Percentiles rank a stretch among this genome's conserved stretches.
Conservation (phyloP, 2,113 vertebrate genomes). For the Marmota monax region DNA sequence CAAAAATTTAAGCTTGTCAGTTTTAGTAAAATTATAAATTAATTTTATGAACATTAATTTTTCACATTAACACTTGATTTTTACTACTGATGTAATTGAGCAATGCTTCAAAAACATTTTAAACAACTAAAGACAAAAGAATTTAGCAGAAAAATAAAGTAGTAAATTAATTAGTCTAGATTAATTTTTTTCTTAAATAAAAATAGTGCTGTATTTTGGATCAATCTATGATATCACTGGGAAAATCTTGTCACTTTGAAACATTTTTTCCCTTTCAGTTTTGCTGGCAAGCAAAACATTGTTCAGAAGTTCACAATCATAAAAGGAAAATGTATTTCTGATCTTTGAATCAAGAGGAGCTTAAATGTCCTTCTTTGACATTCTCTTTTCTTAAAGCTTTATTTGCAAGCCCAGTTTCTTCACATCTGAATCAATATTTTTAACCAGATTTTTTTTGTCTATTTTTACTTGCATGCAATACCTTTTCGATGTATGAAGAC, state of each 20-base stretch:
- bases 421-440: conserved; percentile 28
- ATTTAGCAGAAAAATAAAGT: conserved; percentile 25
- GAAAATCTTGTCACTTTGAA: conserved; percentile 53
- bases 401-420: conserved; percentile 10
- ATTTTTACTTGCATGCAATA: not conserved
- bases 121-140: conserved; percentile 28
- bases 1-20: not conserved
- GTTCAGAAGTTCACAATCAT: conserved; percentile 54
- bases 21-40: not conserved
- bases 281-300: conserved; percentile 53
- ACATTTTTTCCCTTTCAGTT: conserved; percentile 57
- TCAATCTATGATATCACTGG: conserved; percentile 23
- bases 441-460: not conserved
- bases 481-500: conserved; percentile 19
- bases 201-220: not conserved
- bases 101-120: conserved; percentile 37
- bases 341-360: conserved; percentile 40
- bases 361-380: not conserved
- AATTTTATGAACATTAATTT: conserved; percentile 60
- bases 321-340: conserved; percentile 63
- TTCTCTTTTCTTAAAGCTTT: conserved; percentile 30
- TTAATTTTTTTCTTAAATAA: conserved; percentile 46
- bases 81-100: conserved; percentile 50
- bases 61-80: conserved; percentile 45
- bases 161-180: conserved; percentile 7